phyloP scores from a whole-genome alignment of 2,113 vertebrate species.

The Tupaia tana region DNA sequence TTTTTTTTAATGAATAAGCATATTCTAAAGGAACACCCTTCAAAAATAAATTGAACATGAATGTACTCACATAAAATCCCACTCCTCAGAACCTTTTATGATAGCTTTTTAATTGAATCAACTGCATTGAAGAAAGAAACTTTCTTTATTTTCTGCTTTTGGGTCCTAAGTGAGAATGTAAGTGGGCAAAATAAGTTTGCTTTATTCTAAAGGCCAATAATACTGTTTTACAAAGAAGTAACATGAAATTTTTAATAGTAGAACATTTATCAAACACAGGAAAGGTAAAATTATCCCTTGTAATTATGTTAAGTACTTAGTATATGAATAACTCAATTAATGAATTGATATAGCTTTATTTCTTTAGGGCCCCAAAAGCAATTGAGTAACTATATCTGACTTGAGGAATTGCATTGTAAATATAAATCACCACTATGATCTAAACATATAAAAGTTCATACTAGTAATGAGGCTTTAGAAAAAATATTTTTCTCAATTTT shows the following conservation, averaged over 20 bases:
- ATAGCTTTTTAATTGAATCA: background rate
- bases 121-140: background rate
- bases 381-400: background rate
- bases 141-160: slow-evolving; percentile 2
- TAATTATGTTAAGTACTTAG: background rate
- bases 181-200: background rate
- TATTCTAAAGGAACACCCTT: slow-evolving; percentile 14
- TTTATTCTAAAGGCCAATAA: background rate
- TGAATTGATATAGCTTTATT: background rate
- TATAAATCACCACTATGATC: background rate
- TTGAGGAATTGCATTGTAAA: slow-evolving; percentile 31
- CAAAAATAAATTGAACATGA: slow-evolving; percentile 39
- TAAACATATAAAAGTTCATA: background rate
- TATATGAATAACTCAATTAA: background rate
- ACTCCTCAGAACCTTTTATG: background rate
- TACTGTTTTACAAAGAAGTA: background rate
- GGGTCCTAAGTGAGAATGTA: background rate
- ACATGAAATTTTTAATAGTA: background rate
- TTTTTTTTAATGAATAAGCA: background rate
- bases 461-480: background rate
- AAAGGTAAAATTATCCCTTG: background rate
- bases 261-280: background rate
- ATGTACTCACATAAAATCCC: background rate
- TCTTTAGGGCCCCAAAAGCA: background rate
- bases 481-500: background rate